Evolutionary conservation across 1,140 invertebrate genomes (phyloP), one percentile per base, ranked within the genome.

Genomic region (Ptiloglossa arizonensis): DNA sequence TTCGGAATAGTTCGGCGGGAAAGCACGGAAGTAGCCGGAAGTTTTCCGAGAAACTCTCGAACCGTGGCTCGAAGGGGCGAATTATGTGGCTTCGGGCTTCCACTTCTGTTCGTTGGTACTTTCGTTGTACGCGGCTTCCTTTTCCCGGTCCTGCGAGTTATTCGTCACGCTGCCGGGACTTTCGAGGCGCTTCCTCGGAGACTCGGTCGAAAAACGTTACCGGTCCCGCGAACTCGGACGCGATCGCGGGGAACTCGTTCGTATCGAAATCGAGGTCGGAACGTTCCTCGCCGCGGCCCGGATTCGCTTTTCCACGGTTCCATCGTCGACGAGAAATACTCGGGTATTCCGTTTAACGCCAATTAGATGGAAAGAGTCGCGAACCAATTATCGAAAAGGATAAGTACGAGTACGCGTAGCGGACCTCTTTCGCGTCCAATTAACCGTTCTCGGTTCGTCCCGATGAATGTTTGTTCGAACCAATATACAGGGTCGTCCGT

Each of bases 11-110:
- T 76, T 74, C 24, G 73, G 24, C 54, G 54, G 64, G 73, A 68
- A 59, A 75, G 73, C 52, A 68, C 29, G 73, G 73, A 76, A 69
- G 54, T 54, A 41, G 17, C 22, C 22, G 19, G n/a, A 76, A 76
- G 64, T 76, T 76, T 68, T 60, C 66, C 41, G 6, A 46, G 64
- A 60, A 76, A 59, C 54, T 76, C 57, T 35, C 32, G n/a, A n/a
- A n/a, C n/a, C 5, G 24, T 38, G 32, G 38, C 73, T 69, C 73
- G 73, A 76, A 69, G 73, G 64, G 73, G 54, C 73, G 57, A 76
- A 76, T 76, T 76, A 76, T 69, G 72, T 76, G 64, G 73, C 73
- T 76, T 76, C 73, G 41, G 66, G 48, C 71, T 66, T 50, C 32
- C 60, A 27, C 71, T 56, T 74, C 72, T 35, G 50, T 57, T 48